phyloP scores from a whole-genome alignment of 2,797 vertebrate species.

The Tenualosa ilisha region DNA sequence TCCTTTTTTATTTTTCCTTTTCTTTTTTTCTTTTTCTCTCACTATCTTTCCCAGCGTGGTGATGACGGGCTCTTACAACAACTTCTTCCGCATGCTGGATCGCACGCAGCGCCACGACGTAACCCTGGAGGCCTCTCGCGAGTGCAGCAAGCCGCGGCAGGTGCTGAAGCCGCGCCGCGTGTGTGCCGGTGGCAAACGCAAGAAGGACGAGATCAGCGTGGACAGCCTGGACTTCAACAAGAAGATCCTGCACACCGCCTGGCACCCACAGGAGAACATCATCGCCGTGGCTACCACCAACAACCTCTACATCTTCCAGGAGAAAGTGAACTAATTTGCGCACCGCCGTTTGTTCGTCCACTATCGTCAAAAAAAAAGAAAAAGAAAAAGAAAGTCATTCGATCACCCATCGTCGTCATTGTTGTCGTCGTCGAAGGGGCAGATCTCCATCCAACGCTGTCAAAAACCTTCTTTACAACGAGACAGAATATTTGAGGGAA shows the following conservation, averaged over 20 bases:
- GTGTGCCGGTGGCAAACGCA: slow-evolving; percentile 92
- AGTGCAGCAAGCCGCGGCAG: slow-evolving; percentile 94
- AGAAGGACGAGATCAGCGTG: slow-evolving; percentile 99
- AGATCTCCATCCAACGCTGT: background rate
- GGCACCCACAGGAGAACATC: slow-evolving; percentile 98
- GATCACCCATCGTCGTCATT: background rate
- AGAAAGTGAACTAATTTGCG: slow-evolving; percentile 90
- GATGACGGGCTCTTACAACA: slow-evolving; percentile 99
- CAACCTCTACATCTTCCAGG: slow-evolving; percentile 99
- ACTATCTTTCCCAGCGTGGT: slow-evolving; percentile 77
- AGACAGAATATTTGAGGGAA: background rate
- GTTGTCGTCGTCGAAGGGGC: slow-evolving; percentile 2
- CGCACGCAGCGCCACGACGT: slow-evolving; percentile 88
- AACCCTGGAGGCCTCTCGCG: slow-evolving; percentile 93
- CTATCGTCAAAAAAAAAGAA: background rate
- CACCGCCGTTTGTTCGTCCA: background rate
- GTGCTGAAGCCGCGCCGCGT: slow-evolving; percentile 95
- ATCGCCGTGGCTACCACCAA: slow-evolving; percentile 99
- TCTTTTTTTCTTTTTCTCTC: background rate
- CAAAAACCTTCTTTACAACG: background rate
- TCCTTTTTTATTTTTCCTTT: background rate
- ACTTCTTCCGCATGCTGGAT: slow-evolving; percentile 99
- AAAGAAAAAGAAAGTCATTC: background rate
- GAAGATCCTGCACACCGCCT: slow-evolving; percentile 99
- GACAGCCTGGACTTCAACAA: slow-evolving; percentile 99